Base-by-base conservation (phyloP, 1,140 invertebrate species). In the Lucilia cuprina region DNA sequence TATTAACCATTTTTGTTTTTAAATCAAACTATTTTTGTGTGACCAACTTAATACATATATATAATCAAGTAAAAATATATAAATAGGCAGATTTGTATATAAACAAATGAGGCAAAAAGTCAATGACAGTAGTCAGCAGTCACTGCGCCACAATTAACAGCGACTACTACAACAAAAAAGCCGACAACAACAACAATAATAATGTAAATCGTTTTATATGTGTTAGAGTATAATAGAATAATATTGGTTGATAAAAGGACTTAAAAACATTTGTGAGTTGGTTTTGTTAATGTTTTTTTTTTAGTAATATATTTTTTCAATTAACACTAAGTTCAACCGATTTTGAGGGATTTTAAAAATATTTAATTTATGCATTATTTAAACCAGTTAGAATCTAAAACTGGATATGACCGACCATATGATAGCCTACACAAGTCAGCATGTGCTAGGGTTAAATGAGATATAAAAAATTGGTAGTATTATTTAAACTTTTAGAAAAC, bases 81-180 rank as follows among this genome's bases (percentile, higher is more conserved):
- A 30, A 30, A 30, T 70, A 70, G 17, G 25, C 19, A 21, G 7
- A 19, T 9, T n/a, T 65, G 12, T 21, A 70, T 17, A 21, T 5
- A 21, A 19, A 70, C n/a, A 70, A 19, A 70, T 70, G 65, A 70
- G 7, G 65, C n/a, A 19, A 70, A 25, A 70, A 70, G n/a, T 70
- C 65, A 70, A 70, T 70, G 65, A 70, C 65, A 70, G 65, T 70
- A 19, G 55, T 21, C 65, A 70, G 65, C 19, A 70, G 65, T 70
- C 65, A 70, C 21, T 70, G 65, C 25, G 19, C 65, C 65, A 70
- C 65, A 70, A 70, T 70, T 70, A 70, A 25, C 65, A 70, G 65
- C 65, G 25, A 21, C 65, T 19, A 7, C 65, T 10, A 70, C 65
- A 70, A 21, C n/a, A 70, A 70, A 7, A 70, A 21, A 21, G 12